A percentile compares a stretch with the other conserved stretches of the same genome.
phyloP scores from a whole-genome alignment of 2,113 vertebrate species.

The Oncorhynchus masou region DNA sequence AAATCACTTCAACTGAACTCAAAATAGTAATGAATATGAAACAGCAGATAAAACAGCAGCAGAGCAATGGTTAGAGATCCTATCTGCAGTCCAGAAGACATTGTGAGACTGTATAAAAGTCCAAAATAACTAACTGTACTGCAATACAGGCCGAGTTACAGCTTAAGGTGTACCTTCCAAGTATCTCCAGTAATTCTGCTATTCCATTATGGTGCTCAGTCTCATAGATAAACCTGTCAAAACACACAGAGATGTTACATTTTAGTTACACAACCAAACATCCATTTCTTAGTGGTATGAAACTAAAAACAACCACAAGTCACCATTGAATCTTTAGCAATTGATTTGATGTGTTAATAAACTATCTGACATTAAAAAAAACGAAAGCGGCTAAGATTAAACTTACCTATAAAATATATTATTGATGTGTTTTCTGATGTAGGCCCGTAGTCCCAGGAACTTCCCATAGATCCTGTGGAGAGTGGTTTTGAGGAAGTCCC shows the following conservation, averaged over 20 bases:
- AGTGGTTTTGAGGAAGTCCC: slow-evolving; percentile 98
- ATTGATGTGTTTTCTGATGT: slow-evolving; percentile 99
- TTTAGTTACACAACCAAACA: not conserved
- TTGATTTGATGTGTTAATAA: too few relatives aligned
- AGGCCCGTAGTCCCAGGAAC: slow-evolving; percentile 93
- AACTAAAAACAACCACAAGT: not conserved
- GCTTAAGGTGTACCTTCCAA: slow-evolving; percentile 83
- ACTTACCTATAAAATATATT: slow-evolving; percentile 99
- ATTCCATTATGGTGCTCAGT: slow-evolving; percentile 99
- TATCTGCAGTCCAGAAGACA: not conserved
- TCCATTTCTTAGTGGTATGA: not conserved
- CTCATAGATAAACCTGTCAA: slow-evolving; percentile 96
- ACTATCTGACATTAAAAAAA: too few relatives aligned
- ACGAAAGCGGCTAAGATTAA: not conserved
- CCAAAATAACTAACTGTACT: not conserved
- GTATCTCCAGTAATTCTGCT: slow-evolving; percentile 96
- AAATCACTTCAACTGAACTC: not conserved
- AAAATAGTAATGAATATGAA: not conserved
- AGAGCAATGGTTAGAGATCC: too few relatives aligned
- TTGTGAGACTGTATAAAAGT: not conserved
- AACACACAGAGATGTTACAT: slow-evolving; percentile 22
- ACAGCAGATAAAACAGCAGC: not conserved
- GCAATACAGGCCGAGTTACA: not conserved
- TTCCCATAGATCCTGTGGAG: slow-evolving; percentile 98
- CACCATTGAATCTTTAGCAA: not conserved